phyloP scores from a whole-genome alignment of 2,888 invertebrate species.

The Dioctria rufipes region DNA sequence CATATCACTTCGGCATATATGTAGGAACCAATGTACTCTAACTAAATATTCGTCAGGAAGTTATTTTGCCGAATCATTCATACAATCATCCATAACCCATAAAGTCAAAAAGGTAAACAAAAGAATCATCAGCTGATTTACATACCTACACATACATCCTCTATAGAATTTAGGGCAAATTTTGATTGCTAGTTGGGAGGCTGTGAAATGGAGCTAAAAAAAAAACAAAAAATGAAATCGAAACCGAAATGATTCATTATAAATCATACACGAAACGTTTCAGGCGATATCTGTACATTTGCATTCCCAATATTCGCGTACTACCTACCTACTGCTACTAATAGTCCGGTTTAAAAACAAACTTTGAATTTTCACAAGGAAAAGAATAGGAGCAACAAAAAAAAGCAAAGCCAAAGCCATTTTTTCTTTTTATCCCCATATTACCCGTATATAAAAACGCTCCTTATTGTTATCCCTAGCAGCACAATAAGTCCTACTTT shows the following conservation, averaged over 20 bases:
- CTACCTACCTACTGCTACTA: not conserved
- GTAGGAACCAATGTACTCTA: not conserved
- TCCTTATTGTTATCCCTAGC: constrained; percentile 38
- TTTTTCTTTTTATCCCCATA: not conserved
- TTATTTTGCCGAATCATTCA: constrained; percentile 5
- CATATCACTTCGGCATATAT: not conserved
- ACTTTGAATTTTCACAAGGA: not conserved
- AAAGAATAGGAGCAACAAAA: not conserved
- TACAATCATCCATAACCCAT: not conserved
- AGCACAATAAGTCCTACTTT: constrained; percentile 41
- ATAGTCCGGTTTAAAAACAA: not conserved
- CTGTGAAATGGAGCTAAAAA: not conserved
- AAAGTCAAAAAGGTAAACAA: constrained; percentile 17
- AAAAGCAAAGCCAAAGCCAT: not conserved
- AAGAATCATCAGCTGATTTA: constrained; percentile 3
- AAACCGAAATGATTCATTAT: not conserved
- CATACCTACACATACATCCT: too few species aligned
- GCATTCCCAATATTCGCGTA: not conserved
- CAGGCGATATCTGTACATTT: not conserved
- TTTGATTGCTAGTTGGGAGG: not conserved
- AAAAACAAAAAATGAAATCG: not conserved
- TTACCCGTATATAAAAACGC: constrained; percentile 14
- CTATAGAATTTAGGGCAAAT: constrained; percentile 2
- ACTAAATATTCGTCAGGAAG: not conserved
- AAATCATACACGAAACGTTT: not conserved